Evolutionary conservation across 2,113 vertebrate species (phyloP).

Genomic region (Centrocercus urophasianus): DNA sequence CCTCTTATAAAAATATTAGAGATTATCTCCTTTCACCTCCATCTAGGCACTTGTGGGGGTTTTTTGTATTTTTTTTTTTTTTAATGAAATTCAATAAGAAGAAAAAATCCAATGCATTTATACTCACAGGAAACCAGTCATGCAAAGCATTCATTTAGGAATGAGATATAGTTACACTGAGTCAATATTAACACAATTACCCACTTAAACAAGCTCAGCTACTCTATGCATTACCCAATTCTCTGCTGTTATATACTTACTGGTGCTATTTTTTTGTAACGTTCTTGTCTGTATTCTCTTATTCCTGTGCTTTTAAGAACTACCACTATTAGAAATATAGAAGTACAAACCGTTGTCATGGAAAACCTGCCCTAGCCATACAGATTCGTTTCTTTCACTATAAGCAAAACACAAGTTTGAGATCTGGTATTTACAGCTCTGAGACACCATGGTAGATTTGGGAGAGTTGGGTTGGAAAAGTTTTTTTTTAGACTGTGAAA

Average conservation of each 20-base stretch:
- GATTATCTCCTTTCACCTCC: background rate
- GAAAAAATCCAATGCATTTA: constrained; percentile 38
- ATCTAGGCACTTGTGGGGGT: background rate
- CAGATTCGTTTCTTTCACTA: constrained; percentile 12
- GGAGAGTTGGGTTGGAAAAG: background rate
- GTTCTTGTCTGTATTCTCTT: constrained; percentile 38
- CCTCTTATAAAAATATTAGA: background rate
- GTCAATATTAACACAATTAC: constrained; percentile 63
- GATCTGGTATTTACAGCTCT: constrained; percentile 1
- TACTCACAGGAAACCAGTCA: constrained; percentile 34
- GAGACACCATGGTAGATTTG: background rate
- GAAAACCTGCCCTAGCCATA: constrained; percentile 61
- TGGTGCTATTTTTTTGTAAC: background rate
- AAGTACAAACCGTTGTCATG: constrained; percentile 68
- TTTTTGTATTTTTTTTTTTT: background rate
- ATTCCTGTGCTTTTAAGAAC: constrained; percentile 49
- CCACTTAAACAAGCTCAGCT: constrained; percentile 31
- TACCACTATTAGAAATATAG: constrained; percentile 39
- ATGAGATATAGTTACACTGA: constrained; percentile 33
- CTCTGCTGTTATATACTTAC: background rate
- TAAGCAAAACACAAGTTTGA: constrained; percentile 32
- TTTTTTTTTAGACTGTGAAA: background rate
- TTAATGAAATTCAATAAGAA: constrained; percentile 18
- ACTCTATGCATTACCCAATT: constrained; percentile 23
- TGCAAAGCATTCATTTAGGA: constrained; percentile 36